Evolutionary conservation across 1,140 invertebrate species (phyloP).

Genomic region (Pachyrhynchus sulphureomaculatus): DNA sequence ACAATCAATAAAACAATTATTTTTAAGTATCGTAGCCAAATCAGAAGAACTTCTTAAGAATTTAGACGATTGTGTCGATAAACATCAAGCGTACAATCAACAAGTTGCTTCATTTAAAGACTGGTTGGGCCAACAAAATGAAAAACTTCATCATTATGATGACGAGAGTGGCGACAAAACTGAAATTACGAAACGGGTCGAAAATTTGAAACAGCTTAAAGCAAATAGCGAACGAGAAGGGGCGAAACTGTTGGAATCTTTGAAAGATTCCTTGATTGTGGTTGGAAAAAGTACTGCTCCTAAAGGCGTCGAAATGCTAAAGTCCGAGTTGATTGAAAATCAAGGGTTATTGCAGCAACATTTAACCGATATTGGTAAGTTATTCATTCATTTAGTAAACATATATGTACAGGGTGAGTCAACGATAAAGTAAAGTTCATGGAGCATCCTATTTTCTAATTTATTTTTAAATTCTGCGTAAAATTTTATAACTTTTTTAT

Average conservation of each 20-base stretch:
- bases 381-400: no score
- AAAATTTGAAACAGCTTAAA: constrained; percentile 67
- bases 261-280: constrained; percentile 65
- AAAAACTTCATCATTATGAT: constrained; percentile 74
- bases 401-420: no score
- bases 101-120: constrained; percentile 73
- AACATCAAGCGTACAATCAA: constrained; percentile 77
- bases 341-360: constrained; percentile 66
- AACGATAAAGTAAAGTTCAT: no score
- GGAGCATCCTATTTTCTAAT: no score
- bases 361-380: constrained; percentile 62
- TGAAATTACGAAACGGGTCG: constrained; percentile 74
- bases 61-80: constrained; percentile 81
- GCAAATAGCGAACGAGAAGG: constrained; percentile 71
- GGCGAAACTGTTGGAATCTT: constrained; percentile 66
- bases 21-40: constrained; percentile 83
- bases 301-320: constrained; percentile 70
- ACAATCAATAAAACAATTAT: constrained; percentile 86
- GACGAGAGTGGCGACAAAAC: constrained; percentile 79
- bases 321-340: constrained; percentile 72
- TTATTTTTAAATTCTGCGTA: no score
- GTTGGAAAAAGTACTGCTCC: constrained; percentile 82
- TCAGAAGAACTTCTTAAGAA: constrained; percentile 83
- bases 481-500: no score
- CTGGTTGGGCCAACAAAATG: constrained; percentile 75